Percentiles rank a stretch among this genome's conserved stretches.
Evolutionary conservation across 2,113 vertebrate genomes (phyloP).

Genomic region (Corythornis vintsioides): DNA sequence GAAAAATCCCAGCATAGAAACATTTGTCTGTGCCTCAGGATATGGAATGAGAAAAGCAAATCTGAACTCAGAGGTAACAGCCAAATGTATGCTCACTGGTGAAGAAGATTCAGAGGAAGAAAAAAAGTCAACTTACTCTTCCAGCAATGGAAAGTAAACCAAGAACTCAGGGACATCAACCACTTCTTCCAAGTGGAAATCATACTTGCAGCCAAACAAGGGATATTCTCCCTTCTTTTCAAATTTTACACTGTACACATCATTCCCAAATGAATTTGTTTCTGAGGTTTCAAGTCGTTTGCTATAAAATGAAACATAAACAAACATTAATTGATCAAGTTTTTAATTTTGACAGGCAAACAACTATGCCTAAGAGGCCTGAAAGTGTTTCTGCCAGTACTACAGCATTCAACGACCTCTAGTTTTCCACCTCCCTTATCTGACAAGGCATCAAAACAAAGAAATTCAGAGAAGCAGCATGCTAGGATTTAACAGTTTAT

Average conservation of each 20-base stretch:
- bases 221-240: constrained; percentile 89
- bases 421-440: background rate
- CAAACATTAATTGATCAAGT: background rate
- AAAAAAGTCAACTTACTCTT: constrained; percentile 82
- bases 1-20: background rate
- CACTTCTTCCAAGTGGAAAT: constrained; percentile 94
- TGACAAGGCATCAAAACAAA: background rate
- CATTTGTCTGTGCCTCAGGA: background rate
- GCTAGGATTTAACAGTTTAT: background rate
- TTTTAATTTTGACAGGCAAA: background rate
- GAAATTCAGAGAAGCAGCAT: background rate
- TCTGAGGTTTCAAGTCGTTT: constrained; percentile 89
- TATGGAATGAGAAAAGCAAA: background rate
- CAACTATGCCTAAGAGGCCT: background rate
- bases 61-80: background rate
- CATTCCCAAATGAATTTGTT: constrained; percentile 91
- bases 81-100: background rate
- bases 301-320: constrained; percentile 68
- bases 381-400: background rate
- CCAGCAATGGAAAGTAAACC: constrained; percentile 94
- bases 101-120: background rate
- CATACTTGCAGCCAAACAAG: constrained; percentile 95
- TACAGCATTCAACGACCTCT: background rate
- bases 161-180: constrained; percentile 96
- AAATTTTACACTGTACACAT: constrained; percentile 91